Percentiles rank a stretch among this genome's conserved stretches.
Evolutionary conservation across 2,113 vertebrate species (phyloP).

Genomic region (Varanus salvator): DNA sequence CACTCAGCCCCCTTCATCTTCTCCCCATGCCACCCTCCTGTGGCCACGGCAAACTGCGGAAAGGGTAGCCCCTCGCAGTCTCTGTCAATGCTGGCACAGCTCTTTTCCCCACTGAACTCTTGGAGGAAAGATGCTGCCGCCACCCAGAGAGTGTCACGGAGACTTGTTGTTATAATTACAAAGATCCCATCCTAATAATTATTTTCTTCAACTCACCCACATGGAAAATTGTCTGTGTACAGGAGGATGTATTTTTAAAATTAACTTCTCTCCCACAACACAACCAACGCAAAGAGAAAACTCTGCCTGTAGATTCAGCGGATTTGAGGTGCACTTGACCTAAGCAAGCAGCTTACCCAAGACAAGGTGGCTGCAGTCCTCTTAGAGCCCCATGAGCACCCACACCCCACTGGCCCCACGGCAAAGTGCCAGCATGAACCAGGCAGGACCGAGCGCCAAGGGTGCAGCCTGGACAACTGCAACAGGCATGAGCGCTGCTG

Average conservation of each 20-base stretch:
- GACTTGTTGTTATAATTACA: constrained; percentile 40
- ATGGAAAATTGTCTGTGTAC: constrained; percentile 41
- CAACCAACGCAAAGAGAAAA: background rate
- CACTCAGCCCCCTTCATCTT: background rate
- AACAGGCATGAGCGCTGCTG: background rate
- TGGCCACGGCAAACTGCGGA: no score
- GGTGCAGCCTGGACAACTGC: no score
- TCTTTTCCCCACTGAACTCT: background rate
- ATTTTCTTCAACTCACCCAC: constrained; percentile 45
- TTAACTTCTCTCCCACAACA: constrained; percentile 12
- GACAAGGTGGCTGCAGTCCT: no score
- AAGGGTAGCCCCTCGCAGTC: background rate
- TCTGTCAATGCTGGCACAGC: no score
- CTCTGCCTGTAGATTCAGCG: background rate
- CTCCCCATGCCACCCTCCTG: background rate
- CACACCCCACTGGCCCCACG: no score
- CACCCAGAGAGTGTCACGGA: background rate
- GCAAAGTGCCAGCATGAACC: background rate
- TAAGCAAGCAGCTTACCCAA: background rate
- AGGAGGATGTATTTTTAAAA: constrained; percentile 28
- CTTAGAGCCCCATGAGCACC: background rate
- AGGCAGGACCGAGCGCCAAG: background rate
- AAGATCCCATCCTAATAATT: constrained; percentile 39
- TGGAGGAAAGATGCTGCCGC: background rate
- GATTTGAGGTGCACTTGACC: background rate